These are phyloP conservation scores for Enteromius unitaeniatus DNA, from an alignment of 2,797 vertebrate species.

Conservation along the genomic window DNA sequence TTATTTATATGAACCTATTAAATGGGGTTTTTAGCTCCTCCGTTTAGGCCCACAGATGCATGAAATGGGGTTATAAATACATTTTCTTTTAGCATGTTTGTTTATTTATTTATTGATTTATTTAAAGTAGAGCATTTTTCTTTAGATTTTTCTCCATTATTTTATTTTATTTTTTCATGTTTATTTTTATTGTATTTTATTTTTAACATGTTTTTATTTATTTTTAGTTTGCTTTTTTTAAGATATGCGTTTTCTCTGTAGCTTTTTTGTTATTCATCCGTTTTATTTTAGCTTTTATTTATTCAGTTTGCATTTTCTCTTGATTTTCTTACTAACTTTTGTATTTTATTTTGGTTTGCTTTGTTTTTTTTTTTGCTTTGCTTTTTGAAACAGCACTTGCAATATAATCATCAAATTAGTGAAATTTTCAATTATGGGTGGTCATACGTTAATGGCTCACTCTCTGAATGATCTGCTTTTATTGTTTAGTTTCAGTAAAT, in stretches of 20 bases:
- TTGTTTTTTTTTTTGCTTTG: not conserved
- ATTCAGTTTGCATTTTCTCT: not conserved
- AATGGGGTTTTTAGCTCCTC: not conserved
- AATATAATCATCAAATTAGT: not conserved
- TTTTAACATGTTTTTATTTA: not conserved
- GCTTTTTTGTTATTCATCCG: not conserved
- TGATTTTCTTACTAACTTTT: not conserved
- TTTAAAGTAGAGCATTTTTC: not conserved
- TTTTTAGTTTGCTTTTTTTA: not conserved
- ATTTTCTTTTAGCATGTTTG: not conserved
- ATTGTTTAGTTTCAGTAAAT: not conserved
- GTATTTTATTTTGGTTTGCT: not conserved
- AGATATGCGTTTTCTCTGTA: not conserved
- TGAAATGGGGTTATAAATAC: not conserved
- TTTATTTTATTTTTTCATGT: not conserved
- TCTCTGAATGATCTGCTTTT: not conserved
- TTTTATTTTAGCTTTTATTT: not conserved
- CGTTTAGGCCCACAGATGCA: not conserved
- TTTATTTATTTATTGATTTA: too few relatives aligned
- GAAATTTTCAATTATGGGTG: not conserved
- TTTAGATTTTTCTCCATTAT: not conserved
- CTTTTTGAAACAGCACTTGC: too few relatives aligned
- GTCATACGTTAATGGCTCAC: not conserved
- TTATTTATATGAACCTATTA: slow-evolving; percentile 14
- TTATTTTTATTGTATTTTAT: not conserved